phyloP scores from a whole-genome alignment of 2,888 invertebrate genomes.

The Parnassius smintheus region DNA sequence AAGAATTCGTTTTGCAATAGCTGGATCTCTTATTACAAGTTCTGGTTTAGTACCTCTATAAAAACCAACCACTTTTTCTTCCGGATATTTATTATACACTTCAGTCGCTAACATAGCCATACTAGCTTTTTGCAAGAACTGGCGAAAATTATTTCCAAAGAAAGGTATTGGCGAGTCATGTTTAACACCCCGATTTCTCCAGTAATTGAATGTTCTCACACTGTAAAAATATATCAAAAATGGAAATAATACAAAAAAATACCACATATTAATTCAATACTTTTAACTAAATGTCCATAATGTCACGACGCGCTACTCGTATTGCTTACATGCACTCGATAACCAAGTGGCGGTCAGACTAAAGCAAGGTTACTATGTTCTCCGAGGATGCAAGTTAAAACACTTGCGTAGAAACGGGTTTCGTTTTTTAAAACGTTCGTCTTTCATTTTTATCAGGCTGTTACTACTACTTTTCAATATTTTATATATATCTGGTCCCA shows the following conservation, averaged over 20 bases:
- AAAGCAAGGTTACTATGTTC: too few species aligned
- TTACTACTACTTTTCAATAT: too few species aligned
- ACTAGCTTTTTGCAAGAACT: slow-evolving; percentile 56
- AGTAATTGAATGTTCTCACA: slow-evolving; percentile 55
- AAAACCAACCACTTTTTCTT: slow-evolving; percentile 66
- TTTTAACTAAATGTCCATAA: too few species aligned
- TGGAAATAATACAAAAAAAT: background rate
- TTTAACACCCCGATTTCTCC: slow-evolving; percentile 61
- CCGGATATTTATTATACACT: slow-evolving; percentile 56
- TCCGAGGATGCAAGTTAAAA: too few species aligned
- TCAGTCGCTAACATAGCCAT: slow-evolving; percentile 61
- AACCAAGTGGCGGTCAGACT: too few species aligned
- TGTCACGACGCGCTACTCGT: too few species aligned
- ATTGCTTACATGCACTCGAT: too few species aligned
- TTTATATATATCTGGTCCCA: too few species aligned
- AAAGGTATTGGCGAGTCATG: slow-evolving; percentile 58
- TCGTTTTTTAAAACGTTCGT: too few species aligned
- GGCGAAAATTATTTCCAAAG: slow-evolving; percentile 56
- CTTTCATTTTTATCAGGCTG: too few species aligned
- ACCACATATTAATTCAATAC: slow-evolving; percentile 29
- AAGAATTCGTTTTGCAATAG: slow-evolving; percentile 60
- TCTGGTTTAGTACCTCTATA: slow-evolving; percentile 56
- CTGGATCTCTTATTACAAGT: slow-evolving; percentile 64
- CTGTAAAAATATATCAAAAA: slow-evolving; percentile 49
- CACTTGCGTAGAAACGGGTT: too few species aligned